These are phyloP conservation scores for Buathra laborator DNA, from an alignment of 2,888 invertebrate species.

Conservation along the genomic window DNA sequence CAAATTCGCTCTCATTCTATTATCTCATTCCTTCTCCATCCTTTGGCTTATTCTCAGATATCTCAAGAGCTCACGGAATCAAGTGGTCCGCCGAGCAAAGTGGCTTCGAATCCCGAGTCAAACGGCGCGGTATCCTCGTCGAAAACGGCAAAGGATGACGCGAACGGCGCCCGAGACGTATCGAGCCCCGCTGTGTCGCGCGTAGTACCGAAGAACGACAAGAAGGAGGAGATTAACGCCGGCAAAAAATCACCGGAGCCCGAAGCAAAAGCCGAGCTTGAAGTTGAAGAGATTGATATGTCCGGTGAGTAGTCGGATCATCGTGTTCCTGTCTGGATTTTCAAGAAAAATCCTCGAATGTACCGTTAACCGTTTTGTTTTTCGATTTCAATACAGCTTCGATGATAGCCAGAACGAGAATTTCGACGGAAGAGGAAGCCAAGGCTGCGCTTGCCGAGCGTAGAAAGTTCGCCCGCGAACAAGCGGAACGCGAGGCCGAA, in stretches of 20 bases:
- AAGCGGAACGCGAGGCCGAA: constrained; percentile 96
- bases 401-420: constrained; percentile 89
- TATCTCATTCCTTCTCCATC: constrained; percentile 2
- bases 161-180: constrained; percentile 74
- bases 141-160: constrained; percentile 75
- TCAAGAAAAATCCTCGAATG: too few relatives aligned
- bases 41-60: constrained; percentile 21
- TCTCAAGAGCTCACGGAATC: constrained; percentile 53
- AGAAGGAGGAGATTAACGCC: constrained; percentile 80
- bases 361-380: too few relatives aligned
- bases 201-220: constrained; percentile 71
- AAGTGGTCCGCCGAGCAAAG: constrained; percentile 47
- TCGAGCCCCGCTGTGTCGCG: constrained; percentile 65
- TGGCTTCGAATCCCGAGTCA: constrained; percentile 64
- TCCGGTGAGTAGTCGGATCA: constrained; percentile 84
- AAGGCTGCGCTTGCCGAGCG: constrained; percentile 97
- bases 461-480: constrained; percentile 94
- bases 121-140: constrained; percentile 63
- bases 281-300: constrained; percentile 87
- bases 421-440: constrained; percentile 96
- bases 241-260: constrained; percentile 78
- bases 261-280: constrained; percentile 79
- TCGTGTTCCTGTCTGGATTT: too few relatives aligned
- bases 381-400: constrained; percentile 85
- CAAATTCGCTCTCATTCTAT: background rate